Percentiles rank a stretch among this genome's conserved stretches.
phyloP scores from a whole-genome alignment of 2,888 invertebrate species.

The Protonemura montana region DNA sequence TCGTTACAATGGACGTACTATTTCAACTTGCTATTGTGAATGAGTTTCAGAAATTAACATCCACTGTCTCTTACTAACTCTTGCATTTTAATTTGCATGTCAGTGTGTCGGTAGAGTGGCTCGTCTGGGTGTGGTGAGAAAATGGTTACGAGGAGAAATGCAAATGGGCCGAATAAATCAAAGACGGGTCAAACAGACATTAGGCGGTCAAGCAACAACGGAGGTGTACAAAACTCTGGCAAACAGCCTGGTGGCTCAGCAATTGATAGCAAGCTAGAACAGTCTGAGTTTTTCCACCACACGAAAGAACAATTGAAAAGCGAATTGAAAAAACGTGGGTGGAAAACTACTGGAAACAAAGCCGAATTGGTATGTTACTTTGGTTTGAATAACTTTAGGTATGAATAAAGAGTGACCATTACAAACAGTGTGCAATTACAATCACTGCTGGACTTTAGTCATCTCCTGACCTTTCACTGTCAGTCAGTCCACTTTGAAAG shows the following conservation, averaged over 20 bases:
- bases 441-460: slow-evolving; percentile 7
- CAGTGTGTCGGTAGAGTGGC: slow-evolving; percentile 43
- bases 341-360: slow-evolving; percentile 74
- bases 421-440: neutral
- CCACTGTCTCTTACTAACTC: slow-evolving; percentile 26
- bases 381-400: slow-evolving; percentile 19
- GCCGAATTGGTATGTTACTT: slow-evolving; percentile 69
- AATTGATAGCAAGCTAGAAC: slow-evolving; percentile 46
- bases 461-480: neutral
- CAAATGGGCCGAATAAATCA: slow-evolving; percentile 13
- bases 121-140: slow-evolving; percentile 38
- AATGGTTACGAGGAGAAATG: slow-evolving; percentile 47
- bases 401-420: slow-evolving; percentile 47
- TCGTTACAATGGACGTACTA: too few species aligned
- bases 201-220: neutral
- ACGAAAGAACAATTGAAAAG: slow-evolving; percentile 74
- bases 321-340: slow-evolving; percentile 73
- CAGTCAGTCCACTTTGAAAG: neutral
- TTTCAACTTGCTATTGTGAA: neutral
- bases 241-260: slow-evolving; percentile 28
- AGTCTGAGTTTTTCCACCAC: slow-evolving; percentile 55
- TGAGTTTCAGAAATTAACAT: neutral
- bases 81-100: slow-evolving; percentile 42
- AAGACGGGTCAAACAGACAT: neutral
- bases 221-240: neutral